Conservation (phyloP, 2,797 vertebrate genomes). For the Gobio occitaniae region DNA sequence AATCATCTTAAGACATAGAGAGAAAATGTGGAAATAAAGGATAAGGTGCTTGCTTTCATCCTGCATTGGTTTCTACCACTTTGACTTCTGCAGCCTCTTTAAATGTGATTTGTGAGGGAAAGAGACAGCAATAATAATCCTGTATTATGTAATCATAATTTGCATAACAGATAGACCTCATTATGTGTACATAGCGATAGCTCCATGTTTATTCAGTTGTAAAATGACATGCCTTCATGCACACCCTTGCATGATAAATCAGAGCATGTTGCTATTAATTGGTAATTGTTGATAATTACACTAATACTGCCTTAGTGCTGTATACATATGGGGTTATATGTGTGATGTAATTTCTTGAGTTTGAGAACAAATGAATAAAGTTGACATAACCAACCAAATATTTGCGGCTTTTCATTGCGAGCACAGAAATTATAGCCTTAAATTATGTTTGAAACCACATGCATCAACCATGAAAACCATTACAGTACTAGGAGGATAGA, state of each 20-base stretch:
- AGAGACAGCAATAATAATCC: conserved; percentile 24
- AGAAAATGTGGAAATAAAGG: conserved; percentile 18
- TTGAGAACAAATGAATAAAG: conserved; percentile 11
- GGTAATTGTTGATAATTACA: conserved; percentile 4
- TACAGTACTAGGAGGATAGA: background rate
- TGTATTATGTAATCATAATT: conserved; percentile 44
- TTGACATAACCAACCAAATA: background rate
- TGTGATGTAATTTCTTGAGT: background rate
- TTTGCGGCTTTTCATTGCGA: background rate
- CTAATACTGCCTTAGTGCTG: background rate
- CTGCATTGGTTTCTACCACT: conserved; percentile 12
- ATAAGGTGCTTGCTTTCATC: conserved; percentile 25
- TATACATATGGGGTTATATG: background rate
- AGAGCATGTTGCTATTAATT: conserved; percentile 17
- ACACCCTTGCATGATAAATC: conserved; percentile 45
- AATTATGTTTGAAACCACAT: conserved; percentile 10
- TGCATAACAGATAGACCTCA: conserved; percentile 34
- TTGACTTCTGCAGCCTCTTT: conserved; percentile 26
- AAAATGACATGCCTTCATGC: conserved; percentile 22
- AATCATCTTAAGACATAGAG: background rate
- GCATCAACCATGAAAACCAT: background rate
- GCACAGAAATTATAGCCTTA: background rate
- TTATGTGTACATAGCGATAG: conserved; percentile 41
- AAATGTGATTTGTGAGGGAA: background rate
- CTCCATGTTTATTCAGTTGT: conserved; percentile 10